Evolutionary conservation across 1,140 invertebrate genomes (phyloP).

Genomic region (Euwallacea fornicatus): DNA sequence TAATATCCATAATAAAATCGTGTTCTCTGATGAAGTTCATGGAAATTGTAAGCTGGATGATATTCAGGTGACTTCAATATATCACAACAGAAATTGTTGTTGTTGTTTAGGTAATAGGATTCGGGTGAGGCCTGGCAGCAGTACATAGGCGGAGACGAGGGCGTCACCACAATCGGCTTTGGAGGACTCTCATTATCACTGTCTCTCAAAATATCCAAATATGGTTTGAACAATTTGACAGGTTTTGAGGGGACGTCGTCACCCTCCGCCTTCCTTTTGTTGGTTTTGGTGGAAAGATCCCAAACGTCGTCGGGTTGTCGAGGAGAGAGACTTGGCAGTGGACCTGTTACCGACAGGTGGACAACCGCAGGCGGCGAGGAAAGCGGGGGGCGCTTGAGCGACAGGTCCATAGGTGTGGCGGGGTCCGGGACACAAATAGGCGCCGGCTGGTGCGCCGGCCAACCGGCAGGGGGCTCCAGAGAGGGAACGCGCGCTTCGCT

Average conservation of each 20-base stretch:
- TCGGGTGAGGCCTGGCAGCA: conserved; percentile 39
- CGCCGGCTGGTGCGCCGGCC: conserved; percentile 40
- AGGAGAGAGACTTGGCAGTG: conserved; percentile 55
- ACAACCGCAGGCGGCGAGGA: conserved; percentile 50
- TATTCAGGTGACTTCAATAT: conserved; percentile 38
- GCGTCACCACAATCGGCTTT: conserved; percentile 54
- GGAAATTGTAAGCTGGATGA: conserved; percentile 43
- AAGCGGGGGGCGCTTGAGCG: conserved; percentile 50
- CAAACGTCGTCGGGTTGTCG: conserved; percentile 56
- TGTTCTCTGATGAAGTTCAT: conserved; percentile 47
- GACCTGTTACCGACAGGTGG: conserved; percentile 55
- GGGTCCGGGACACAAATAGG: conserved; percentile 39
- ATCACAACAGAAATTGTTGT: conserved; percentile 44
- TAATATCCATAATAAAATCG: conserved; percentile 43
- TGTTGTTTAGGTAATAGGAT: conserved; percentile 42
- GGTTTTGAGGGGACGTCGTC: conserved; percentile 42
- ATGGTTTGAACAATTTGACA: conserved; percentile 70
- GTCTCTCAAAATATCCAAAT: conserved; percentile 62
- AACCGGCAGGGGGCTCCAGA: conserved; percentile 44
- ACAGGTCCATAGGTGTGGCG: conserved; percentile 52
- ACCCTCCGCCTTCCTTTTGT: conserved; percentile 43
- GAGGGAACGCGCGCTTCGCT: conserved; percentile 36
- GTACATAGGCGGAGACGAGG: conserved; percentile 53
- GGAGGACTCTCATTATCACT: conserved; percentile 50
- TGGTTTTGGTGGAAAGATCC: conserved; percentile 56